phyloP scores from a whole-genome alignment of 2,888 invertebrate species.

The Ennomos quercinarius region DNA sequence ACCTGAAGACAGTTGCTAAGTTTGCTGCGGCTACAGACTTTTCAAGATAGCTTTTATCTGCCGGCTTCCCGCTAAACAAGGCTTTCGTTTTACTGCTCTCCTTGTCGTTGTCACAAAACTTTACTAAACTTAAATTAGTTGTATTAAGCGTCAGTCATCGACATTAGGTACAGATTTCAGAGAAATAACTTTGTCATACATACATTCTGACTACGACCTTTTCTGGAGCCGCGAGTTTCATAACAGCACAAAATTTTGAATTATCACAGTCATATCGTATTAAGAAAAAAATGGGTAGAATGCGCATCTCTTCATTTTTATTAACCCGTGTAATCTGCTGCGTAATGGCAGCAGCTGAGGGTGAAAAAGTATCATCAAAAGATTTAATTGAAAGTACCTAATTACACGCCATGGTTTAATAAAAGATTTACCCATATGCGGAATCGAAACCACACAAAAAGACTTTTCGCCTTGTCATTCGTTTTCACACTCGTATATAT shows the following conservation, averaged over 20 bases:
- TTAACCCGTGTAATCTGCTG: too few relatives aligned
- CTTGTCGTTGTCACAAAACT: constrained; percentile 59
- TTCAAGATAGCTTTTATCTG: constrained; percentile 72
- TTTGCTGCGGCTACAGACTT: constrained; percentile 69
- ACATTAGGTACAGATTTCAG: constrained; percentile 24
- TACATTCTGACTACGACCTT: too few relatives aligned
- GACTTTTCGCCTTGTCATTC: too few relatives aligned
- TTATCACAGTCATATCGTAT: not conserved
- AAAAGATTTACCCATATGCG: too few relatives aligned
- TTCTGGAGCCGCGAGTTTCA: too few relatives aligned
- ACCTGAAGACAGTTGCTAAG: constrained; percentile 74
- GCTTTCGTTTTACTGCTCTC: constrained; percentile 63
- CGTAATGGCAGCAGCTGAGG: constrained; percentile 42
- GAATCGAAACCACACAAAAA: too few relatives aligned
- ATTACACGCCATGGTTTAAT: constrained; percentile 33
- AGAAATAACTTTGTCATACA: not conserved
- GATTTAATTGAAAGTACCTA: constrained; percentile 49
- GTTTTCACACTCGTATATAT: too few relatives aligned
- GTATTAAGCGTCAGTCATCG: constrained; percentile 55
- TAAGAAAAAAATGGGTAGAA: constrained; percentile 40
- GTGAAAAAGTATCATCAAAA: constrained; percentile 49
- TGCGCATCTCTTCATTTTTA: not conserved
- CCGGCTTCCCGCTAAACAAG: constrained; percentile 62
- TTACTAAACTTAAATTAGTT: constrained; percentile 66
- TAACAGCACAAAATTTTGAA: not conserved